Conservation (phyloP, 2,797 vertebrate genomes). For the Chelidonichthys spinosus region DNA sequence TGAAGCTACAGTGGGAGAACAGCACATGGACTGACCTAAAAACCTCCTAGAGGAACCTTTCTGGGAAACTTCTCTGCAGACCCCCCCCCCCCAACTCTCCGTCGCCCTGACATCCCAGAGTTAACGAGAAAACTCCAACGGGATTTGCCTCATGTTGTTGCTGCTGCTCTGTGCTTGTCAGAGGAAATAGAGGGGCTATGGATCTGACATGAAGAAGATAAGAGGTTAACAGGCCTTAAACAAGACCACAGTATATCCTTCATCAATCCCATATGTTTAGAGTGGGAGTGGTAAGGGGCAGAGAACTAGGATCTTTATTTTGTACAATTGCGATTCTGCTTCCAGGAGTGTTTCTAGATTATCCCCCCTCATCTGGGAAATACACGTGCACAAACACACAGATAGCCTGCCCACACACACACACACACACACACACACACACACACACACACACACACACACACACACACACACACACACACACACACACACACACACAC, state of each 20-base stretch:
- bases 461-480: slow-evolving; percentile 68
- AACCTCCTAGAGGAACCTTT: slow-evolving; percentile 29
- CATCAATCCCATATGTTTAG: slow-evolving; percentile 85
- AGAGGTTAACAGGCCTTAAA: slow-evolving; percentile 90
- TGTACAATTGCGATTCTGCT: slow-evolving; percentile 61
- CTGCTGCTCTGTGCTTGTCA: slow-evolving; percentile 66
- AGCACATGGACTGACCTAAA: slow-evolving; percentile 16
- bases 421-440: too few relatives aligned
- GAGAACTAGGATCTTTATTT: slow-evolving; percentile 55
- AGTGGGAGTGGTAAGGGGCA: slow-evolving; percentile 53
- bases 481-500: slow-evolving; percentile 67
- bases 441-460: slow-evolving; percentile 32
- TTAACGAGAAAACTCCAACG: slow-evolving; percentile 60
- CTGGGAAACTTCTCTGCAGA: slow-evolving; percentile 16
- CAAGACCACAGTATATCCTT: slow-evolving; percentile 83
- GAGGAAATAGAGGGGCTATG: slow-evolving; percentile 71
- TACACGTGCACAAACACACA: slow-evolving; percentile 75
- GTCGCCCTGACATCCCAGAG: slow-evolving; percentile 37
- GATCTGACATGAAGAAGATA: slow-evolving; percentile 79
- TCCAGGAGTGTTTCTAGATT: slow-evolving; percentile 67
- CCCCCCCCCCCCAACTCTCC: slow-evolving; percentile 3
- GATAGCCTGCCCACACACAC: slow-evolving; percentile 42
- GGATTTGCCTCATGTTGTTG: slow-evolving; percentile 65
- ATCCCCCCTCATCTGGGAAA: slow-evolving; percentile 49
- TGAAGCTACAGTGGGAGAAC: background rate